phyloP scores from a whole-genome alignment of 2,888 invertebrate species.

The Spodoptera exigua region DNA sequence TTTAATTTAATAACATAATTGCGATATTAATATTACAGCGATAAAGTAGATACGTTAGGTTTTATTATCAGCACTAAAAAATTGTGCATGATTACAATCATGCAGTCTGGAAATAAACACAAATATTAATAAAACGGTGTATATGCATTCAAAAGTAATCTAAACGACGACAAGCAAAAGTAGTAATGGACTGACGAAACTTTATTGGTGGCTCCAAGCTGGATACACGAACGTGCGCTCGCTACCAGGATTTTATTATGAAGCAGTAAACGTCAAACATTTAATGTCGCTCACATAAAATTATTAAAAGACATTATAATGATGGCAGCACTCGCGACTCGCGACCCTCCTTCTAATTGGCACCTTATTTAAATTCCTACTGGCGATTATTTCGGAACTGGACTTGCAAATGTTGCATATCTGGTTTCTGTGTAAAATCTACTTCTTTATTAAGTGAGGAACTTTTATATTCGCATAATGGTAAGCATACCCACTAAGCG shows the following conservation, averaged over 20 bases:
- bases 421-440: slow-evolving; percentile 80
- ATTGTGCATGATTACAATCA: slow-evolving; percentile 1
- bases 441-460: slow-evolving; percentile 83
- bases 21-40: slow-evolving; percentile 27
- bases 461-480: slow-evolving; percentile 78
- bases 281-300: slow-evolving; percentile 75
- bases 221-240: slow-evolving; percentile 40
- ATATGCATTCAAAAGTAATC: slow-evolving; percentile 38
- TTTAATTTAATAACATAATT: slow-evolving; percentile 48
- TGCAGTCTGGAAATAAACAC: slow-evolving; percentile 4
- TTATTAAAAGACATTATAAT: slow-evolving; percentile 76
- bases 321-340: slow-evolving; percentile 69
- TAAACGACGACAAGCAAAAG: slow-evolving; percentile 45
- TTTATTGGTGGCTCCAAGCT: slow-evolving; percentile 50
- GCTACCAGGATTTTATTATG: slow-evolving; percentile 69
- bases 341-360: slow-evolving; percentile 81
- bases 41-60: slow-evolving; percentile 41
- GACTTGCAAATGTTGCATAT: slow-evolving; percentile 73
- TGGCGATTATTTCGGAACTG: slow-evolving; percentile 79
- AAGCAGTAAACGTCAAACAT: slow-evolving; percentile 74
- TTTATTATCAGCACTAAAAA: slow-evolving; percentile 38
- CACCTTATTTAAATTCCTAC: slow-evolving; percentile 84
- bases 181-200: slow-evolving; percentile 38
- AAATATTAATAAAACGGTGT: slow-evolving; percentile 18
- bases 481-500: slow-evolving; percentile 78